Base-by-base conservation (phyloP, 2,113 vertebrate genomes). In the Ciconia boyciana region DNA sequence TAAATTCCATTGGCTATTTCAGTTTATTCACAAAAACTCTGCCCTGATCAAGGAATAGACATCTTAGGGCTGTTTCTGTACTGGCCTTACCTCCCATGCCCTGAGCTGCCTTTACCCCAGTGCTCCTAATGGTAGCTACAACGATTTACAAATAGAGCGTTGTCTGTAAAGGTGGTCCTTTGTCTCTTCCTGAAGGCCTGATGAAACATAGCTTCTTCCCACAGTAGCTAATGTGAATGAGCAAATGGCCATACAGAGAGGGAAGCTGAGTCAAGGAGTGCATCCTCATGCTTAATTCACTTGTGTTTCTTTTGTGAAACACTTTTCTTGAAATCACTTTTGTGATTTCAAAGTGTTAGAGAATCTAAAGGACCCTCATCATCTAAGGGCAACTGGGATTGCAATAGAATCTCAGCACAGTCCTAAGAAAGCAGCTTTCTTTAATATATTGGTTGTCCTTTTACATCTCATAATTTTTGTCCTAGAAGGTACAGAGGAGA, bases 91-190 rank as follows among this genome's bases (percentile, higher is more conserved):
- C 21, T 83, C 65, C 28, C 7, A 13, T 58, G 24, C 13, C 48
- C 28, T 52, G 52, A 87, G 10, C 5, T 44, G 19, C 17, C 25
- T 57, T 87, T 76, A 52, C 6, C 2, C 11, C 13, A 19, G 39
- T 26, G 22, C 22, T 83, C 8, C 17, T 84, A 31, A 31, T 48
- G 39, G 44, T 57, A 84, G 15, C 20, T 64, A 18, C 41, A 65
- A 28, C 3, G 1, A 43, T 44, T 76, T 68, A 57, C 0, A 0
- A 76, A 31, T 32, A n/a, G 49, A 25, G 6, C 4, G 1, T 32
- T 71, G 11, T 83, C 41, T 65, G 18, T 49, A 32, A 68, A 83
- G 24, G 9, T 39, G 10, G 13, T 70, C 22, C 34, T 83, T 74
- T 62, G 16, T 70, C 29, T 49, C 24, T 80, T 93, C 26, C n/a